Percentiles rank a stretch among this genome's conserved stretches.
These are phyloP conservation scores for Andrena cerasifolii DNA, from an alignment of 1,140 invertebrate species.

Conservation along the genomic window DNA sequence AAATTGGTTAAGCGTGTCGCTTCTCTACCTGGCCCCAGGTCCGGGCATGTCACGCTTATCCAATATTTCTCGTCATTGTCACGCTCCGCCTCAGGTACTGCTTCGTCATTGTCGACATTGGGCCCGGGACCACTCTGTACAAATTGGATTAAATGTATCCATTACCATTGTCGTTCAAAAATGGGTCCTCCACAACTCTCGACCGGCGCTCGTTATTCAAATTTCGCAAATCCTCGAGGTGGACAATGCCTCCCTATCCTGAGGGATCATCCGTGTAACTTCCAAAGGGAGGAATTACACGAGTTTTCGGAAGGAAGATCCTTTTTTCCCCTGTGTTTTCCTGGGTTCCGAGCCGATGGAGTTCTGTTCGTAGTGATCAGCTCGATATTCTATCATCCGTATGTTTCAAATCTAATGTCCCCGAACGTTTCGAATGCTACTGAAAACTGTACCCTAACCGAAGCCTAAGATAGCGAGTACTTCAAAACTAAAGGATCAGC, in stretches of 20 bases:
- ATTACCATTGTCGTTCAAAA: conserved; percentile 60
- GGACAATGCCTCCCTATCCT: neutral
- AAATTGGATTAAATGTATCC: conserved; percentile 70
- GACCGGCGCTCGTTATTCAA: conserved; percentile 16
- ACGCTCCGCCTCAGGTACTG: conserved; percentile 44
- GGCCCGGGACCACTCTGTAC: conserved; percentile 3
- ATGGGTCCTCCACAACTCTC: neutral
- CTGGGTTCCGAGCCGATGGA: neutral
- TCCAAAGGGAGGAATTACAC: conserved; percentile 23
- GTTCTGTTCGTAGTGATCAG: neutral
- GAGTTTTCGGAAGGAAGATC: neutral
- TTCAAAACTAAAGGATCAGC: too few relatives aligned
- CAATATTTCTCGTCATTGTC: conserved; percentile 65
- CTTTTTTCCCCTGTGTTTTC: conserved; percentile 21
- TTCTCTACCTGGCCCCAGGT: conserved; percentile 46
- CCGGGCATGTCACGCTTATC: conserved; percentile 54
- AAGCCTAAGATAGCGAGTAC: too few relatives aligned
- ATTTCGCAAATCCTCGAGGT: conserved; percentile 41
- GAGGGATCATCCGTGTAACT: conserved; percentile 59
- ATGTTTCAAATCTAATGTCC: neutral
- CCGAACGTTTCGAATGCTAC: neutral
- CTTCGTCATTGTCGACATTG: conserved; percentile 46
- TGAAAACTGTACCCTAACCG: neutral
- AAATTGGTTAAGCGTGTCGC: conserved; percentile 67
- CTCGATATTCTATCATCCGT: neutral